Evolutionary conservation across 2,888 invertebrate species (phyloP).

Genomic region (Rotaria sp.): DNA sequence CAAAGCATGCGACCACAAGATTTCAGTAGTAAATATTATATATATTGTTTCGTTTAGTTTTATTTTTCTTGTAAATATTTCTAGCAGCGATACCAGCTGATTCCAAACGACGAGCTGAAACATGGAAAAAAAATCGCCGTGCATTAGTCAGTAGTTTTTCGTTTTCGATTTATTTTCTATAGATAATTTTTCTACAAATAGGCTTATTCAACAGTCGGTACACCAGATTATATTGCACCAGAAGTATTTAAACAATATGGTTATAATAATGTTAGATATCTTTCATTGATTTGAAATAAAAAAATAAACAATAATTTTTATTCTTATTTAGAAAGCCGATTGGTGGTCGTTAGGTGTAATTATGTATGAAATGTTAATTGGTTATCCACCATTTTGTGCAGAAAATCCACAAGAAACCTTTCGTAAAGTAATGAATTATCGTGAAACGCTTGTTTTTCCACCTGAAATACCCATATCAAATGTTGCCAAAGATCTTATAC

Average conservation of each 20-base stretch:
- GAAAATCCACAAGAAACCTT: slow-evolving; percentile 96
- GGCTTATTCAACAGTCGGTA: slow-evolving; percentile 69
- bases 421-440: slow-evolving; percentile 96
- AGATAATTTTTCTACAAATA: slow-evolving; percentile 43
- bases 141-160: slow-evolving; percentile 58
- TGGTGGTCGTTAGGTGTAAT: slow-evolving; percentile 99
- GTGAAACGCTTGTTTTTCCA: slow-evolving; percentile 92
- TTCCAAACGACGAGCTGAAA: slow-evolving; percentile 92
- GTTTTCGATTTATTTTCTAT: slow-evolving; percentile 14
- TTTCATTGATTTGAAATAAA: neutral
- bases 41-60: slow-evolving; percentile 17
- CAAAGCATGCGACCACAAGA: slow-evolving; percentile 49
- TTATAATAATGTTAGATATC: slow-evolving; percentile 85
- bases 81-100: slow-evolving; percentile 69
- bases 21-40: slow-evolving; percentile 29
- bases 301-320: too few species aligned
- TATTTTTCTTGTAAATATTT: neutral
- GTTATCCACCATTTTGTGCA: slow-evolving; percentile 98
- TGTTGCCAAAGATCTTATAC: slow-evolving; percentile 87
- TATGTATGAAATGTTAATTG: slow-evolving; percentile 99
- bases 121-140: slow-evolving; percentile 94
- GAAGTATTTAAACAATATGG: slow-evolving; percentile 91
- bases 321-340: neutral
- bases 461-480: slow-evolving; percentile 98
- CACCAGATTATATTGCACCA: slow-evolving; percentile 98